A percentile compares a stretch with the other conserved stretches of the same genome.
These are phyloP conservation scores for Mactromeris polynyma DNA, from an alignment of 2,888 invertebrate species.

Conservation along the genomic window DNA sequence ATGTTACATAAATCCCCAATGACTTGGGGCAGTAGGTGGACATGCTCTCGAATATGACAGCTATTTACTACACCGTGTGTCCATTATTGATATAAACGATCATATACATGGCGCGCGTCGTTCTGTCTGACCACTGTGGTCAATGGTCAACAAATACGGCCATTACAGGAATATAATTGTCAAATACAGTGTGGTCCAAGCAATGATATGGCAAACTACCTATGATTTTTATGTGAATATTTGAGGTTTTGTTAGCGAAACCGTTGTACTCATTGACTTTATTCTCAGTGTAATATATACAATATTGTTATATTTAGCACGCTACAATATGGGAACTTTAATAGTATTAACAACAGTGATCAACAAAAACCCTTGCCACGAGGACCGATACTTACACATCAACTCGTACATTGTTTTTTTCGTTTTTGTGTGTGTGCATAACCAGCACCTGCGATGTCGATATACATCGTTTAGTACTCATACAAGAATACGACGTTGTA, in stretches of 20 bases:
- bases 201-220: slow-evolving; percentile 4
- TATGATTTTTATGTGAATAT: slow-evolving; percentile 14
- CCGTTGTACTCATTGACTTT: neutral
- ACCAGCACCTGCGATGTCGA: too few relatives aligned
- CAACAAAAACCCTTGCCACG: too few relatives aligned
- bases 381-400: too few relatives aligned
- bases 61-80: slow-evolving; percentile 50
- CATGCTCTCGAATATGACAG: slow-evolving; percentile 61
- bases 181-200: slow-evolving; percentile 46
- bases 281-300: neutral
- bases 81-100: slow-evolving; percentile 49
- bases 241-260: neutral
- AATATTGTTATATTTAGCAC: too few relatives aligned
- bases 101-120: slow-evolving; percentile 38
- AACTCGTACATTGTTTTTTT: too few relatives aligned
- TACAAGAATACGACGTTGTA: too few relatives aligned
- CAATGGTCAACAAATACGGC: slow-evolving; percentile 22
- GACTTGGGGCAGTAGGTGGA: slow-evolving; percentile 64
- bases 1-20: neutral
- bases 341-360: too few relatives aligned
- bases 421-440: too few relatives aligned
- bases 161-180: slow-evolving; percentile 44
- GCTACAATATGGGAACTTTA: too few relatives aligned
- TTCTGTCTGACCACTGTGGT: slow-evolving; percentile 43
- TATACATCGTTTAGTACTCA: too few relatives aligned